Percentiles rank a stretch among this genome's conserved stretches.
Evolutionary conservation across 2,797 vertebrate species (phyloP).

Genomic region (Gastrophryne carolinensis): DNA sequence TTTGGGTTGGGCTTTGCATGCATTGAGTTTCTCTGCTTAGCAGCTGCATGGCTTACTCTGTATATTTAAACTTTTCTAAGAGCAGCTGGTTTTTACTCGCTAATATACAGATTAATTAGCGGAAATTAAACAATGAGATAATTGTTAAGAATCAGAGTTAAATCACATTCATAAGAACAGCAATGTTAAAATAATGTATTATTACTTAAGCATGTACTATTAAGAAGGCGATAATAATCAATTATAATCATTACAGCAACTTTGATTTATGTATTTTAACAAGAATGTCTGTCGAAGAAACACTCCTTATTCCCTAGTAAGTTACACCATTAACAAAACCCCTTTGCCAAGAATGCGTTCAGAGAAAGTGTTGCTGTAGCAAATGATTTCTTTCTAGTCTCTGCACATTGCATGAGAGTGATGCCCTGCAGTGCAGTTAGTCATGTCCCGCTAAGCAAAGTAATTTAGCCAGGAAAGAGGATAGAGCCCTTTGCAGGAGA

Average conservation of each 20-base stretch:
- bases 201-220: too few species aligned
- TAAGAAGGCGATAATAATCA: too few species aligned
- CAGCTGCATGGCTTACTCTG: too few species aligned
- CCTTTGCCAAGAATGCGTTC: constrained; percentile 53
- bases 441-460: constrained; percentile 60
- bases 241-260: not conserved
- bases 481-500: constrained; percentile 69
- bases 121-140: too few species aligned
- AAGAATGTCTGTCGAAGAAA: not conserved
- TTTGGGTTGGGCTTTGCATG: too few species aligned
- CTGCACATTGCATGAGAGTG: constrained; percentile 56
- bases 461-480: constrained; percentile 65
- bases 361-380: constrained; percentile 59
- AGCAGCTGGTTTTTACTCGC: too few species aligned
- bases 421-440: constrained; percentile 59
- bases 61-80: too few species aligned
- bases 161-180: too few species aligned
- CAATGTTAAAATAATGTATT: too few species aligned
- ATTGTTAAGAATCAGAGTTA: too few species aligned
- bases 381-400: constrained; percentile 58
- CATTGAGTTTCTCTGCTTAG: too few species aligned
- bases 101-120: too few species aligned
- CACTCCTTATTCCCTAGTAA: not conserved
- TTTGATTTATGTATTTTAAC: constrained; percentile 45
- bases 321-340: not conserved